These are phyloP conservation scores for Rhodinocichla rosea DNA, from an alignment of 2,113 vertebrate species.

Conservation along the genomic window DNA sequence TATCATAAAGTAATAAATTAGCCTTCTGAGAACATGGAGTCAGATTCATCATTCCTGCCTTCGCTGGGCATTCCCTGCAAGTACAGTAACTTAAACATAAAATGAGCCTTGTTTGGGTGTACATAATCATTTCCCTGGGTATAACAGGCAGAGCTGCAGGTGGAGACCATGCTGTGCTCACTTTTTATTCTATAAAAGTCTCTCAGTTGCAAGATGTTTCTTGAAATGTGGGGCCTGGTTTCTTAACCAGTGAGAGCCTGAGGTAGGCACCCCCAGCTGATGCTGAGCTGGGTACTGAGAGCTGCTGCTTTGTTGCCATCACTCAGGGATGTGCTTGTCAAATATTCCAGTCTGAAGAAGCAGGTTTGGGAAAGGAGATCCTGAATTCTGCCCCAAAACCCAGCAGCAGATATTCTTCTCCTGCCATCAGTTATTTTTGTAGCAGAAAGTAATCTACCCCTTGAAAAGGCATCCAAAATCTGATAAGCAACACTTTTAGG, in stretches of 20 bases:
- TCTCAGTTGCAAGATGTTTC: not conserved
- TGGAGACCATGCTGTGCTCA: not conserved
- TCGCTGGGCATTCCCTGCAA: too few species aligned
- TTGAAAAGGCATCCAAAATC: not conserved
- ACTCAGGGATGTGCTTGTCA: not conserved
- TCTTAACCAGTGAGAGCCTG: not conserved
- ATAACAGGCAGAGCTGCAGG: not conserved
- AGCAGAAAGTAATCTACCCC: not conserved
- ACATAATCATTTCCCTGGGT: not conserved
- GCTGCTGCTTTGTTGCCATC: not conserved
- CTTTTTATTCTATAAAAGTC: not conserved
- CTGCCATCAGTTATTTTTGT: not conserved
- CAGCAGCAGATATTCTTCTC: not conserved
- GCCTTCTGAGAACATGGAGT: too few species aligned
- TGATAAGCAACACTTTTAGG: not conserved
- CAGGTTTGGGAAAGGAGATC: not conserved
- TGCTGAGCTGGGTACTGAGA: not conserved
- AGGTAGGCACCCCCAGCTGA: not conserved
- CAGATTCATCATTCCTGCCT: too few species aligned
- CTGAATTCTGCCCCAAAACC: not conserved
- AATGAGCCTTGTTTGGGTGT: not conserved
- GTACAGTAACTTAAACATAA: not conserved
- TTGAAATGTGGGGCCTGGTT: not conserved
- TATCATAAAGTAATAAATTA: too few species aligned
- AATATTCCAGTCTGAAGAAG: not conserved